These are phyloP conservation scores for Sarcophaga subvicina DNA, from an alignment of 2,888 invertebrate genomes.

Conservation along the genomic window DNA sequence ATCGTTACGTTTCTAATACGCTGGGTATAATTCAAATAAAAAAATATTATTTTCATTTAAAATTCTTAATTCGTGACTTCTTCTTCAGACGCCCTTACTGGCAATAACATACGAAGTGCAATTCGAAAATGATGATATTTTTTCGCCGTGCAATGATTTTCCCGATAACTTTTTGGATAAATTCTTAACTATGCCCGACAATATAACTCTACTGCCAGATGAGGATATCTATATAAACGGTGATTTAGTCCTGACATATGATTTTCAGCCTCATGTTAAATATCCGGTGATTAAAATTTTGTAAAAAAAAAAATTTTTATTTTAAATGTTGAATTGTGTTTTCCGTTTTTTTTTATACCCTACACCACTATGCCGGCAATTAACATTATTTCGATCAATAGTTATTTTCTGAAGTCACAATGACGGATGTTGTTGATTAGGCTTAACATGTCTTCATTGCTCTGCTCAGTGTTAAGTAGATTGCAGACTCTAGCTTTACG, in stretches of 20 bases:
- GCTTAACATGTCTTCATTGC: too few species aligned
- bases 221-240: not conserved
- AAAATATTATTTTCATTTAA: not conserved
- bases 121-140: not conserved
- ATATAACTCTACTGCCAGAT: constrained; percentile 17
- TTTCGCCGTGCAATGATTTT: not conserved
- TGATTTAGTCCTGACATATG: not conserved
- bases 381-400: too few species aligned
- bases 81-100: not conserved
- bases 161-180: constrained; percentile 6
- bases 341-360: too few species aligned
- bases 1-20: too few species aligned
- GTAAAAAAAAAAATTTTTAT: too few species aligned
- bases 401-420: too few species aligned
- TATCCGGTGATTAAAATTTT: constrained; percentile 8
- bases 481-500: too few species aligned
- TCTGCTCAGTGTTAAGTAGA: too few species aligned
- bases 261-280: constrained; percentile 6
- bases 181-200: not conserved
- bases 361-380: too few species aligned
- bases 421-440: too few species aligned
- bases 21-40: too few species aligned
- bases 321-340: too few species aligned
- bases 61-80: not conserved
- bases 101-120: not conserved